Evolutionary conservation across 2,113 vertebrate species (phyloP).

Genomic region (Gila orcuttii): DNA sequence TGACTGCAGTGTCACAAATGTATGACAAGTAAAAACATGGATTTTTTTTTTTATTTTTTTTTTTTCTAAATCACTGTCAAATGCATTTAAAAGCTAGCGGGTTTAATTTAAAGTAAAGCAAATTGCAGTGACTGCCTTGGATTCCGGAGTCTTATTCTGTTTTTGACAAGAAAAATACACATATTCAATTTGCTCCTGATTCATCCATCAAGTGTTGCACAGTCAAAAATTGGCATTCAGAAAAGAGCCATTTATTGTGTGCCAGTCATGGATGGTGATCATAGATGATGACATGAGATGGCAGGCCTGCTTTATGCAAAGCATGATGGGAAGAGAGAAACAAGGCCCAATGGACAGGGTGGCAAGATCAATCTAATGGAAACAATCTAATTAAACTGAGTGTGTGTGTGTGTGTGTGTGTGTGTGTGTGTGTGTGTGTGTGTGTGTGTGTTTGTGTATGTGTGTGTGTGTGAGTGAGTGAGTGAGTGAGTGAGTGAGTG

Average conservation of each 20-base stretch:
- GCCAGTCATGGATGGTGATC: conserved; percentile 1
- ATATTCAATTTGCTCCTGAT: conserved; percentile 26
- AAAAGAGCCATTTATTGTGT: conserved; percentile 9
- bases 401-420: too few relatives aligned
- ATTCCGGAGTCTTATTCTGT: neutral
- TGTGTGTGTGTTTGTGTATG: too few relatives aligned
- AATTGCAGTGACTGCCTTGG: neutral
- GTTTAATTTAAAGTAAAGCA: neutral
- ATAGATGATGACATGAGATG: conserved; percentile 2
- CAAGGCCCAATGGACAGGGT: neutral
- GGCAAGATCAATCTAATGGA: neutral
- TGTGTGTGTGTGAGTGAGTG: too few relatives aligned
- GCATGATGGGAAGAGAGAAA: neutral
- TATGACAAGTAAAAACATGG: neutral
- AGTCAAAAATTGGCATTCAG: neutral
- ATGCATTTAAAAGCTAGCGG: neutral
- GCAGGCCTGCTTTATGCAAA: neutral
- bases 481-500: too few relatives aligned
- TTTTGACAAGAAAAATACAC: conserved; percentile 20
- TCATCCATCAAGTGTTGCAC: neutral
- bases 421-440: too few relatives aligned
- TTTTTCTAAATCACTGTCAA: conserved; percentile 15
- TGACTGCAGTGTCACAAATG: neutral
- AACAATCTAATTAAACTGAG: too few relatives aligned
- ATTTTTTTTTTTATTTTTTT: conserved; percentile 3